Evolutionary conservation across 2,113 vertebrate genomes (phyloP), one percentile per base, ranked within the genome.

Genomic region (Notarius quadriscutis): DNA sequence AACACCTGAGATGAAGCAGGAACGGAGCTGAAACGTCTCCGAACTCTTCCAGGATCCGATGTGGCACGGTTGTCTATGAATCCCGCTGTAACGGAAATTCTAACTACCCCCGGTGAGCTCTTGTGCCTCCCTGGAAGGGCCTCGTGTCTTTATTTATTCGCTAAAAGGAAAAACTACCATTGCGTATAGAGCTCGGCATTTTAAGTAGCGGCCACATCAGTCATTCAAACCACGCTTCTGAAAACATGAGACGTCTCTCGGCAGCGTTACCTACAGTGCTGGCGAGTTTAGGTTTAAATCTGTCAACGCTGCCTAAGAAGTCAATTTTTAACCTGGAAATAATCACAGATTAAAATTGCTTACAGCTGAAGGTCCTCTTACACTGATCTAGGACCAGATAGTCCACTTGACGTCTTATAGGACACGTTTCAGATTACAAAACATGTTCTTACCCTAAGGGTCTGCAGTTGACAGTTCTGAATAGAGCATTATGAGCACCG

Each of bases 281-380:
- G 84, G 17, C 6, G 84, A 55, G 60, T 25, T 62, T 87, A 62
- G 7, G 50, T 22, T 67, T 12, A 55, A 86, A 79, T 67, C 84
- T 27, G 57, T 53, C 74, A 84, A 0, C 72, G 57, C 69, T 48
- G 72, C 50, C 60, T 30, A 86, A 79, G 51, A 67, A 79, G 41
- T 50, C 48, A 2, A 74, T 57, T 79, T 65, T 86, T 74, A 86
- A 65, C 75, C 60, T 71, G 82, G 48, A 84, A 84, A 69, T 71
- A 72, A 84, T 84, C 82, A 84, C 82, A 69, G 48, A 84, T 84
- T 84, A 71, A 30, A 83, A 0, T 67, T 89, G 87, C 88, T 89
- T 62, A 62, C 79, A 81, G 79, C 17, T 81, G 79, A 81, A 81
- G 18, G 57, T 81, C 58, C 57, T 91, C 88, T 87, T 90, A 93